Conservation (phyloP, 1,140 invertebrate species). For the Aporrectodea caliginosa region DNA sequence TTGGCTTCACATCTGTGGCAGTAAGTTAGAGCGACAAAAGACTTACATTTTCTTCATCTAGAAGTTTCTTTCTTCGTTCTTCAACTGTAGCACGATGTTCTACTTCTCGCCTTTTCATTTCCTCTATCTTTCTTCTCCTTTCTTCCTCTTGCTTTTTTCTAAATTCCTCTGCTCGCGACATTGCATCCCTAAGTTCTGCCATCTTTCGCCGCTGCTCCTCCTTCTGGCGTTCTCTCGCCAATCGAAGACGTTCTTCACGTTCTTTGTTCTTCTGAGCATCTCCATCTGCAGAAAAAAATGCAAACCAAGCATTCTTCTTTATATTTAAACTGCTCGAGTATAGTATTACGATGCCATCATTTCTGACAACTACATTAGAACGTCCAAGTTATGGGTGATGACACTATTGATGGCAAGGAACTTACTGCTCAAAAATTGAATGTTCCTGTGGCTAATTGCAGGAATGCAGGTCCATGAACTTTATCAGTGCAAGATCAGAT, state of each 20-base stretch:
- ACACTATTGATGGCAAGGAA: no score
- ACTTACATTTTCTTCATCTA: constrained; percentile 17
- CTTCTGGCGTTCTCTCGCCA: not conserved
- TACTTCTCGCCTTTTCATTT: constrained; percentile 17
- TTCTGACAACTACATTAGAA: no score
- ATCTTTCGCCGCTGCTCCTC: constrained; percentile 19
- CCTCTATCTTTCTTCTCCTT: constrained; percentile 22
- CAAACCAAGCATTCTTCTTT: no score
- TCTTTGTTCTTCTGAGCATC: constrained; percentile 16
- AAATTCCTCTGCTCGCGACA: constrained; percentile 5
- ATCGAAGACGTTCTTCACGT: constrained; percentile 12
- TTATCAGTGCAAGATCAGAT: no score
- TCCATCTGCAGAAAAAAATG: constrained; percentile 3
- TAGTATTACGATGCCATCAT: no score
- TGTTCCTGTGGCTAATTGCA: no score
- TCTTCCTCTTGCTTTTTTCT: constrained; percentile 24
- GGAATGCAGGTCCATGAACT: no score
- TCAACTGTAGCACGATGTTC: constrained; percentile 14
- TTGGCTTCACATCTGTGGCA: no score
- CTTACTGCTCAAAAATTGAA: no score
- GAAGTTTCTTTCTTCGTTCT: constrained; percentile 21
- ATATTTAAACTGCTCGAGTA: no score
- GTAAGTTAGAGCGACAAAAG: no score
- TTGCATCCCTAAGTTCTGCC: constrained; percentile 13
- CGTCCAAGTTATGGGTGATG: no score